Base-by-base conservation (phyloP, 2,797 vertebrate species). In the Bovichtus variegatus region DNA sequence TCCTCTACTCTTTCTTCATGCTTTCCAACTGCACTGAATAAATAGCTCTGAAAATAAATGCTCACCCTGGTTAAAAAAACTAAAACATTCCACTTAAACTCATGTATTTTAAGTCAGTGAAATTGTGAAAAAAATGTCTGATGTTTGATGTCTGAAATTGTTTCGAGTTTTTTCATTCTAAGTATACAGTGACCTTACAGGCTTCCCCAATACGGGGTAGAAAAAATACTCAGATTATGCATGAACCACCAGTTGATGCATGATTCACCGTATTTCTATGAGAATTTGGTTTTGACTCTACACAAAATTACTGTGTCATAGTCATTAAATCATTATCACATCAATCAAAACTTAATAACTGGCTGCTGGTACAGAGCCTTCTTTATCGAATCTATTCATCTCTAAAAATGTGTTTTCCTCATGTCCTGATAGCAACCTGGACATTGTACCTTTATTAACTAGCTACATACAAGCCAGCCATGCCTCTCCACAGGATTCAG, bases 311-410 rank as follows among this genome's bases (percentile, higher is more conserved):
- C 75, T 74, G 34, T 59, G 51, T 71, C 65, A 63, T 47, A 76
- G 27, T 69, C 41, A 82, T 76, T 78, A 82, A 72, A 74, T 78
- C 58, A 75, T 78, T 57, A 84, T 76, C 50, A 71, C 31, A 59
- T 65, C 59, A 62, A 53, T 83, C 25, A 78, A 82, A 67, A 74
- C 36, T 51, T 80, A 84, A 81, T 83, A 34, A 75, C 57, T 64
- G 38, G 21, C 49, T 80, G 31, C 27, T 49, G 43, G 7, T 66
- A 29, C 41, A 68, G 49, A 77, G 43, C 23, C 5, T 43, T 68
- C 69, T 47, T 73, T 27, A 11, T 64, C 18, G 70, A 54, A 72
- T 63, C 18, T 36, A 43, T 55, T 68, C 41, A 70, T 27, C 10
- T 3, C 29, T 46, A 29, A 57, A 71, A 53, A 46, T 31, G 7